These are phyloP conservation scores for Calliscelio sp. DNA, from an alignment of 2,888 invertebrate species.

Conservation along the genomic window DNA sequence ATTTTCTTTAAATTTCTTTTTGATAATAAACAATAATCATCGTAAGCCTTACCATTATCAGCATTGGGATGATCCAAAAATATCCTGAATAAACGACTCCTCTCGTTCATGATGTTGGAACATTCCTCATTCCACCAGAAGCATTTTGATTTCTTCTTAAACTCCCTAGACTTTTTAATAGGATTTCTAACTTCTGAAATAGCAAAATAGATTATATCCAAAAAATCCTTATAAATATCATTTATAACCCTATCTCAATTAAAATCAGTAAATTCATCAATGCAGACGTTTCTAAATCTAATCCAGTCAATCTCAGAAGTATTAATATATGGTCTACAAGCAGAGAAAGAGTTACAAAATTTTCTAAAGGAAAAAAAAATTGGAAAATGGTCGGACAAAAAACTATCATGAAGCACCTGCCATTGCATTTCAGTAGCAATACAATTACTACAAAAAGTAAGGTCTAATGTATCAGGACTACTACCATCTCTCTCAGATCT, in stretches of 20 bases:
- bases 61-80: conserved; percentile 3
- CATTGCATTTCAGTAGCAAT: not conserved
- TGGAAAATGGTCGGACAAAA: conserved; percentile 10
- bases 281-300: not conserved
- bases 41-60: not conserved
- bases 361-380: not conserved
- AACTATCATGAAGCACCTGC: not conserved
- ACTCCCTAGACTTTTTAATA: too few species aligned
- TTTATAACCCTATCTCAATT: not conserved
- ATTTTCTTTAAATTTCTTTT: too few species aligned
- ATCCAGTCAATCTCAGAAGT: not conserved
- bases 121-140: conserved; percentile 10
- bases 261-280: not conserved
- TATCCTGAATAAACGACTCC: not conserved
- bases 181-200: not conserved
- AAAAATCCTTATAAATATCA: not conserved
- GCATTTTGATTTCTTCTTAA: too few species aligned
- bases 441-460: not conserved
- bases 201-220: conserved; percentile 1
- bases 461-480: not conserved
- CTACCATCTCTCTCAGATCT: not conserved
- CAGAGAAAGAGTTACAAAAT: not conserved
- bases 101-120: not conserved
- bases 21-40: not conserved
- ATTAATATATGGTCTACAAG: conserved; percentile 22